Conservation (phyloP, 1,140 invertebrate species). For the Macrostomum lignano region DNA sequence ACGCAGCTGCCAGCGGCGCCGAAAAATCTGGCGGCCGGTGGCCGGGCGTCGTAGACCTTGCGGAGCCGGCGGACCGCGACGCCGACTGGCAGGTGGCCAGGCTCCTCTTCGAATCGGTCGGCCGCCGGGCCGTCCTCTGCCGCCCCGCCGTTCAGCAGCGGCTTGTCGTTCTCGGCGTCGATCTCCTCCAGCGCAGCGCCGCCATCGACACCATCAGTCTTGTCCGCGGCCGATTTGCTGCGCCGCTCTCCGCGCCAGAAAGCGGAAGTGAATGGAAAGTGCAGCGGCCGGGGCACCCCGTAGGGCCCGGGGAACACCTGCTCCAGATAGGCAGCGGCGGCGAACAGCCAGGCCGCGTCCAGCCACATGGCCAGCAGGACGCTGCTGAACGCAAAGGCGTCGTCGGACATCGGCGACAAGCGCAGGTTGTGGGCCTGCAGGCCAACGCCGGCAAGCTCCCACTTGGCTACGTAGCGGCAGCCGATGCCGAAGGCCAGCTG, state of each 20-base stretch:
- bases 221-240: slow-evolving; percentile 11
- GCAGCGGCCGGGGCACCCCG: slow-evolving; percentile 31
- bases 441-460: background rate
- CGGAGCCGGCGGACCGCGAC: slow-evolving; percentile 35
- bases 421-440: slow-evolving; percentile 3
- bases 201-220: too few species aligned
- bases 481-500: slow-evolving; percentile 1
- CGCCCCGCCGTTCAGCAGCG: too few species aligned
- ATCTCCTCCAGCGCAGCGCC: too few species aligned
- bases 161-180: too few species aligned
- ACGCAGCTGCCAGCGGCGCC: too few species aligned
- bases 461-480: background rate
- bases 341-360: slow-evolving; percentile 29
- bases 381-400: slow-evolving; percentile 31
- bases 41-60: slow-evolving; percentile 32
- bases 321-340: slow-evolving; percentile 36
- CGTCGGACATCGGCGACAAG: background rate
- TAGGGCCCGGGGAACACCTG: slow-evolving; percentile 35
- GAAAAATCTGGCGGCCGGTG: too few species aligned
- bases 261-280: slow-evolving; percentile 25
- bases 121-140: too few species aligned
- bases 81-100: slow-evolving; percentile 31
- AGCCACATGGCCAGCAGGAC: slow-evolving; percentile 32
- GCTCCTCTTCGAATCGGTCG: slow-evolving; percentile 36
- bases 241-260: slow-evolving; percentile 33